Conservation (phyloP, 1,140 invertebrate species). For the Leptonema lineaticorne region DNA sequence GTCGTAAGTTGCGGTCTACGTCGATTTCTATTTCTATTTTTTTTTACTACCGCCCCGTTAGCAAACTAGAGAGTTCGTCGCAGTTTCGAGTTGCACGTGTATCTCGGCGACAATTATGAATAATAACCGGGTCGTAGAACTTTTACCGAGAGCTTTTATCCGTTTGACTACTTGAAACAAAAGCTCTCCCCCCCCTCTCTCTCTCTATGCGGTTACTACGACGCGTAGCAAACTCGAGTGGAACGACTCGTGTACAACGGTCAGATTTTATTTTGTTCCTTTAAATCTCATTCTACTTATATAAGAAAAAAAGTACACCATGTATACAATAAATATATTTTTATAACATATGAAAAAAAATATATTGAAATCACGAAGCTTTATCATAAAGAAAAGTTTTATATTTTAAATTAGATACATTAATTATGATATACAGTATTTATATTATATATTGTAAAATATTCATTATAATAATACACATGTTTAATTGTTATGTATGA, state of each 20-base stretch:
- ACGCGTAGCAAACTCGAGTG: not conserved
- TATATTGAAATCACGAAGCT: too few relatives aligned
- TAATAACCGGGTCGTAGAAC: constrained; percentile 18
- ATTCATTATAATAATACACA: too few relatives aligned
- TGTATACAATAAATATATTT: too few relatives aligned
- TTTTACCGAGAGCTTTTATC: constrained; percentile 24
- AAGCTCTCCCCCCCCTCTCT: not conserved
- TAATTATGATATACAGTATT: too few relatives aligned
- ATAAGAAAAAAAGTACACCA: too few relatives aligned
- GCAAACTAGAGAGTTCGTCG: constrained; percentile 32
- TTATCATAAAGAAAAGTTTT: too few relatives aligned
- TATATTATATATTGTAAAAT: too few relatives aligned
- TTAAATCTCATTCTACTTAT: too few relatives aligned
- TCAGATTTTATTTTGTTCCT: constrained; percentile 7
- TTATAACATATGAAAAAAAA: too few relatives aligned
- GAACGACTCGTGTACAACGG: not conserved
- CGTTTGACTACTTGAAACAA: constrained; percentile 27
- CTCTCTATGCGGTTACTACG: not conserved
- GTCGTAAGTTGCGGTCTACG: not conserved
- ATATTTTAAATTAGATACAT: too few relatives aligned
- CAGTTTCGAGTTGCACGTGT: constrained; percentile 23
- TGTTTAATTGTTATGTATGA: too few relatives aligned
- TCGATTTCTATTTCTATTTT: constrained; percentile 11
- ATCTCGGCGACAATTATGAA: constrained; percentile 32
- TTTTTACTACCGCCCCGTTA: not conserved